Conservation (phyloP, 64 coral and sea anemone genomes). For the Porites australiensis region DNA sequence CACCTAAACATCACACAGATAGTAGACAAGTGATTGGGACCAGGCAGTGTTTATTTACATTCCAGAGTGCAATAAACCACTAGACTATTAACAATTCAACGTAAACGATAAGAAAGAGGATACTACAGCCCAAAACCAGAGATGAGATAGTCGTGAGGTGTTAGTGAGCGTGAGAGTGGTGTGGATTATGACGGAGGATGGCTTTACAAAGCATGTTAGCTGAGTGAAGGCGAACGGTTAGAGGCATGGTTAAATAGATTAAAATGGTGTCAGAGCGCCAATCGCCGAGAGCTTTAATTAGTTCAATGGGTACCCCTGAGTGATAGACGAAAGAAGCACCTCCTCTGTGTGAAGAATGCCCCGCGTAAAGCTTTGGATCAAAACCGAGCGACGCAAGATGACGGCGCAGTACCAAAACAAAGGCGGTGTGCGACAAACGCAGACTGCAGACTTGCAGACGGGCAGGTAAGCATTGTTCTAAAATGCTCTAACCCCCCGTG, state of each 20-base stretch:
- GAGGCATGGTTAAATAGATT: slow-evolving; percentile 65
- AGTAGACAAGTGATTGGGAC: too few relatives aligned
- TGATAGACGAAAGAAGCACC: slow-evolving; percentile 45
- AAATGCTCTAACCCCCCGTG: too few relatives aligned
- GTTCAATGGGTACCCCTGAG: slow-evolving; percentile 50
- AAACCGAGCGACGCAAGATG: slow-evolving; percentile 36
- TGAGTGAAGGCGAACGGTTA: slow-evolving; percentile 46
- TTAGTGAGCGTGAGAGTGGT: slow-evolving; percentile 22
- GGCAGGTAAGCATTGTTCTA: too few relatives aligned
- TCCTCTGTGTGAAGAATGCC: slow-evolving; percentile 51
- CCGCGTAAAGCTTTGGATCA: slow-evolving; percentile 38
- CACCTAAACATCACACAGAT: too few relatives aligned
- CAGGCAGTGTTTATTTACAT: too few relatives aligned
- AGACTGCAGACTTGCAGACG: too few relatives aligned
- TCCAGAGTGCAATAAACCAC: too few relatives aligned
- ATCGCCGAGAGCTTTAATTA: slow-evolving; percentile 70
- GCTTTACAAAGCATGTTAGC: slow-evolving; percentile 45
- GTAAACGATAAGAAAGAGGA: too few relatives aligned
- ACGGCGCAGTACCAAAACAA: slow-evolving; percentile 37
- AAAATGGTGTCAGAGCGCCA: slow-evolving; percentile 69
- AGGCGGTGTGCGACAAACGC: too few relatives aligned
- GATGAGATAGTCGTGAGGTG: background rate
- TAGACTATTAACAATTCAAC: too few relatives aligned
- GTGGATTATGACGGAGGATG: background rate
- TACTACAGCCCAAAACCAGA: too few relatives aligned